These are phyloP conservation scores for Odocoileus hemionus DNA, from an alignment of 2,113 vertebrate species.

Conservation along the genomic window DNA sequence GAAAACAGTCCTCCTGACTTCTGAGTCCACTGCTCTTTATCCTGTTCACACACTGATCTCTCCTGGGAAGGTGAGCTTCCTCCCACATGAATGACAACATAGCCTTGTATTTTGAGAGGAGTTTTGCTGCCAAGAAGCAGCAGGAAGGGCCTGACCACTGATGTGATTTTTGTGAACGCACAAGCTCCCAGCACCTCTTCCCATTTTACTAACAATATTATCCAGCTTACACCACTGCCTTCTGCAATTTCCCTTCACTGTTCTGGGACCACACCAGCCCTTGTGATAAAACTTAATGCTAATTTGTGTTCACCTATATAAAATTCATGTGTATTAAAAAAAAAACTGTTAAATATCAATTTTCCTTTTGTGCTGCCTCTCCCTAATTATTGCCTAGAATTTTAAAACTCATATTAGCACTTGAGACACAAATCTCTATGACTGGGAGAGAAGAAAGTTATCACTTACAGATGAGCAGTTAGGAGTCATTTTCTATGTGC, in stretches of 20 bases:
- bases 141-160: too few species aligned
- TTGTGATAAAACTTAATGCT: neutral
- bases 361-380: neutral
- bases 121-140: rapidly evolving
- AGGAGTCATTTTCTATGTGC: neutral
- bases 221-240: neutral
- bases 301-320: neutral
- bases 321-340: neutral
- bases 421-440: neutral
- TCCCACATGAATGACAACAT: neutral
- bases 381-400: neutral
- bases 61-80: neutral
- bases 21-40: neutral
- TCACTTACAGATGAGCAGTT: neutral
- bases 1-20: neutral
- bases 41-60: neutral
- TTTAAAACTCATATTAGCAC: neutral
- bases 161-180: neutral
- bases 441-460: neutral
- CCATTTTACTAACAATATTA: neutral
- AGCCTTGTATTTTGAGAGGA: neutral
- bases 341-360: neutral
- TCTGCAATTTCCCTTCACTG: neutral
- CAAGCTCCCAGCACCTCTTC: neutral
- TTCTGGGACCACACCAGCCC: neutral